Evolutionary conservation across 2,888 invertebrate species (phyloP).

Genomic region (Tolmerus cingulatus): DNA sequence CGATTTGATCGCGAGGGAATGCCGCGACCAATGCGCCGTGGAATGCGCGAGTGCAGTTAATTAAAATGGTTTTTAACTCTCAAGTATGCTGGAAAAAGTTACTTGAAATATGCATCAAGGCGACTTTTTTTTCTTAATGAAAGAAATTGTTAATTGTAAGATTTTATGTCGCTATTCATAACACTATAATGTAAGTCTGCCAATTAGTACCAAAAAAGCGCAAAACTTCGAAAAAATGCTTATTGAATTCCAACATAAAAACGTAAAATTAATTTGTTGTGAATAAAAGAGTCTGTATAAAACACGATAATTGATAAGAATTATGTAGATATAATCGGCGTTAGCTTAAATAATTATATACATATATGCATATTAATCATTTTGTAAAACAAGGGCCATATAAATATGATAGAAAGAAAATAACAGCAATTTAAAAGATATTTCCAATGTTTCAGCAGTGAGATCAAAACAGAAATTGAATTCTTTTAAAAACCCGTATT

Average conservation of each 20-base stretch:
- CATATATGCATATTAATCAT: background rate
- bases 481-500: background rate
- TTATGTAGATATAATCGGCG: background rate
- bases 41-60: background rate
- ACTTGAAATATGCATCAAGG: background rate
- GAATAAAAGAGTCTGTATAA: background rate
- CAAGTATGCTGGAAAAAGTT: background rate
- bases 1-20: background rate
- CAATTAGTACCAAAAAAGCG: background rate
- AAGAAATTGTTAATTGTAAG: too few relatives aligned
- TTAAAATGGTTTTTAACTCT: background rate
- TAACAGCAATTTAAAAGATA: background rate
- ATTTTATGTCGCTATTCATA: background rate
- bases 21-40: background rate
- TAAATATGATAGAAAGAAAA: background rate
- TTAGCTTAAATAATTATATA: background rate
- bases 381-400: background rate
- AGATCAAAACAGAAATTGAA: background rate
- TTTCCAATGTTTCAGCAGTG: background rate
- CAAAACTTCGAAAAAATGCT: background rate
- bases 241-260: background rate
- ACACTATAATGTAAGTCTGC: background rate
- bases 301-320: background rate
- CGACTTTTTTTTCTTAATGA: background rate
- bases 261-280: background rate